Conservation (phyloP, 2,797 vertebrate genomes). For the Avahi laniger region DNA sequence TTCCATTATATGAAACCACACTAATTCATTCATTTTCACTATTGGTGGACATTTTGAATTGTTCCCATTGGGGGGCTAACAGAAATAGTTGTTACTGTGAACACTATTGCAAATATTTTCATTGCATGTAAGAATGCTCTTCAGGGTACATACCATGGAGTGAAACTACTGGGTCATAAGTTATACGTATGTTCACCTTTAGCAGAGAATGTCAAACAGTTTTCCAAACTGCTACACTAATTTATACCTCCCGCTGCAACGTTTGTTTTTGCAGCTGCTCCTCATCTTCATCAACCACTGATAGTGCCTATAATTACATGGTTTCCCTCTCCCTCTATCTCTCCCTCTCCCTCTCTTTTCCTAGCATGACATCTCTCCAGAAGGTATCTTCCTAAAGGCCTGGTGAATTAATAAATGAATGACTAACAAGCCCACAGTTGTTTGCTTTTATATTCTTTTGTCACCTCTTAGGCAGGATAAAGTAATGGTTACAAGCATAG, state of each 20-base stretch:
- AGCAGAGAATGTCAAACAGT: not conserved
- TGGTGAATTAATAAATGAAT: not conserved
- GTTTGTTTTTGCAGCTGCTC: not conserved
- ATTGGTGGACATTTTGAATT: not conserved
- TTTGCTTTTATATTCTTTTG: not conserved
- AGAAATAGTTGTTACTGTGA: not conserved
- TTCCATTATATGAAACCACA: not conserved
- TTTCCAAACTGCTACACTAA: not conserved
- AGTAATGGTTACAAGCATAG: not conserved
- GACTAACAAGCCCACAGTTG: not conserved
- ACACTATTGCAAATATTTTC: not conserved
- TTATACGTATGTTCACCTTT: not conserved
- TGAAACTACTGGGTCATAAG: not conserved
- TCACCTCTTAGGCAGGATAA: not conserved
- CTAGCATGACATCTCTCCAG: not conserved
- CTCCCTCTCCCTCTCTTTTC: not conserved
- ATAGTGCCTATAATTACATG: not conserved
- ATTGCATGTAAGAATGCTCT: not conserved
- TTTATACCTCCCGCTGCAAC: not conserved
- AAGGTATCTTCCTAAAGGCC: not conserved
- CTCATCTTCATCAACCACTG: not conserved
- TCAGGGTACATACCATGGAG: not conserved
- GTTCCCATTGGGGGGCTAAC: not conserved
- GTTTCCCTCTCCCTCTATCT: not conserved
- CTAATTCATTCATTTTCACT: not conserved